Conservation (phyloP, 2,797 vertebrate genomes). For the Taeniopygia guttata region DNA sequence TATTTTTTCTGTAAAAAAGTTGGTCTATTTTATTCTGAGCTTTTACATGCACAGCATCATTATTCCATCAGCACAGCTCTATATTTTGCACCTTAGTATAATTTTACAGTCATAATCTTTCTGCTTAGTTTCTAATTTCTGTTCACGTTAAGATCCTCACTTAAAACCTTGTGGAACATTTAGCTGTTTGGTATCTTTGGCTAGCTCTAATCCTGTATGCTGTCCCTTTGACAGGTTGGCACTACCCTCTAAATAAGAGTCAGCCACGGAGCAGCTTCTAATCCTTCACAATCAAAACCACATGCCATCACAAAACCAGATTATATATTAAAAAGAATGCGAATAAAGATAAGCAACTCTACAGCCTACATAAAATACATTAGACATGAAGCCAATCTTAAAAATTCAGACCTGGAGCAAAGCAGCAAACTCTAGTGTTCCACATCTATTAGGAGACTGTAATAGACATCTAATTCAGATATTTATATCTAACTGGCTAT, state of each 20-base stretch:
- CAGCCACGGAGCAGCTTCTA: not conserved
- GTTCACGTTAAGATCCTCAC: not conserved
- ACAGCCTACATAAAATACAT: not conserved
- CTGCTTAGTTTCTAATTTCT: not conserved
- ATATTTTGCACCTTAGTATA: not conserved
- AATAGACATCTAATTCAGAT: not conserved
- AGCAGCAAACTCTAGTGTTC: not conserved
- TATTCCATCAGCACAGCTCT: not conserved
- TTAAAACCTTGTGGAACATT: not conserved
- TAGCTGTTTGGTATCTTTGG: not conserved
- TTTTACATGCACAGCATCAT: not conserved
- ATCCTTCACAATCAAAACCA: not conserved
- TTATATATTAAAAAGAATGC: not conserved
- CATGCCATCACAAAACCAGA: not conserved
- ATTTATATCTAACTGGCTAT: not conserved
- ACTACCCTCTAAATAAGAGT: not conserved
- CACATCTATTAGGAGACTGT: not conserved
- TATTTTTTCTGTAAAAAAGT: not conserved
- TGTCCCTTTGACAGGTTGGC: not conserved
- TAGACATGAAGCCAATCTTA: not conserved
- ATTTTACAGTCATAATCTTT: not conserved
- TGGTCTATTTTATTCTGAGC: not conserved
- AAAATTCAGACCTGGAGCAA: not conserved
- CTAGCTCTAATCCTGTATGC: not conserved
- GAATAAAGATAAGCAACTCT: not conserved